These are phyloP conservation scores for Enteromius trimaculatus DNA, from an alignment of 2,797 vertebrate genomes.

Conservation along the genomic window DNA sequence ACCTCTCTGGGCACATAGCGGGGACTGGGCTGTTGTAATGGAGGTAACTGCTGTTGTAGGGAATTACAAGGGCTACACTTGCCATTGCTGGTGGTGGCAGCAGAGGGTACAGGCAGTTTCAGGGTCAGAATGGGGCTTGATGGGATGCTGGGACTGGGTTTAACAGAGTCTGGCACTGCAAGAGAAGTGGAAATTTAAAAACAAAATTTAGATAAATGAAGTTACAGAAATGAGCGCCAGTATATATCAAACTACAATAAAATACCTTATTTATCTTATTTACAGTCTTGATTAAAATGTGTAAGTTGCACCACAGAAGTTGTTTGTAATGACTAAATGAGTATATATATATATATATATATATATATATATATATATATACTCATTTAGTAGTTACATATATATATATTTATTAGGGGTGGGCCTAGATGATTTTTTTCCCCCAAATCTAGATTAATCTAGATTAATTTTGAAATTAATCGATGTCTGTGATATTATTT, in stretches of 20 bases:
- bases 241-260: neutral
- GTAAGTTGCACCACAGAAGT: neutral
- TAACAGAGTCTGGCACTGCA: conserved; percentile 94
- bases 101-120: conserved; percentile 86
- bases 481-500: too few relatives aligned
- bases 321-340: neutral
- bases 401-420: too few relatives aligned
- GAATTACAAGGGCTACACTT: conserved; percentile 79
- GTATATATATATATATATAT: neutral
- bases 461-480: too few relatives aligned
- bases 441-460: too few relatives aligned
- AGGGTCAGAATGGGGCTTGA: conserved; percentile 83
- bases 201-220: neutral
- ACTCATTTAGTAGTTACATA: too few relatives aligned
- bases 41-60: conserved; percentile 75
- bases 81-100: conserved; percentile 82
- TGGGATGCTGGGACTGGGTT: conserved; percentile 85
- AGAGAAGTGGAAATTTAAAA: conserved; percentile 56
- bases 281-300: neutral
- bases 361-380: too few relatives aligned
- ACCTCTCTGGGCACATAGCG: conserved; percentile 95
- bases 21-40: conserved; percentile 74
- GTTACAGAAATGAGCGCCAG: neutral
- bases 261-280: neutral
- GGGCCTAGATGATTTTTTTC: too few relatives aligned